Conservation (phyloP, 2,888 invertebrate species). For the Caenorhabditis panamensis region DNA sequence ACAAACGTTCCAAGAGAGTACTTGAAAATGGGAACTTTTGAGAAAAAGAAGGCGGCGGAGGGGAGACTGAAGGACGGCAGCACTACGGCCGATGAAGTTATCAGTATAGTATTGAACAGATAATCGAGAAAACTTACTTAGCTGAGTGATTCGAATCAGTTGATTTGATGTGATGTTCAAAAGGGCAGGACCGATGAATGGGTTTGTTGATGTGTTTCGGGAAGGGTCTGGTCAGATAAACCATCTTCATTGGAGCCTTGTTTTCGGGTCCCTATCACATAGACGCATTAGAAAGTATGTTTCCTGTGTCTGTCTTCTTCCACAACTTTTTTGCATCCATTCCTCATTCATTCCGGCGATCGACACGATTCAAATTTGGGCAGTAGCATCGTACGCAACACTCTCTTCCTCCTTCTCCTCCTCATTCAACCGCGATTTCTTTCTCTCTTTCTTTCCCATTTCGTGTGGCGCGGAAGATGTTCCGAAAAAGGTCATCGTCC, state of each 20-base stretch:
- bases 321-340: constrained; percentile 1
- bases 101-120: not conserved
- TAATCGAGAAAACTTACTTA: not conserved
- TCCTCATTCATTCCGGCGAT: not conserved
- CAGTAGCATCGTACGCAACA: not conserved
- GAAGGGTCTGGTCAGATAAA: too few species aligned
- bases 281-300: constrained; percentile 1
- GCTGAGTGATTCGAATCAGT: too few species aligned
- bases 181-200: too few species aligned
- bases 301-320: not conserved
- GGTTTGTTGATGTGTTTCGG: too few species aligned
- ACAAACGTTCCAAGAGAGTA: constrained; percentile 7
- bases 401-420: not conserved
- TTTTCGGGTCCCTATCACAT: too few species aligned
- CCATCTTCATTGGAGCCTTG: too few species aligned
- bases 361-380: constrained; percentile 21
- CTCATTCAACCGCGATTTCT: constrained; percentile 5
- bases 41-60: not conserved
- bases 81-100: not conserved
- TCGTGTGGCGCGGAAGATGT: constrained; percentile 17
- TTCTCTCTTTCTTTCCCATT: too few species aligned
- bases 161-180: not conserved
- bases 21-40: constrained; percentile 2
- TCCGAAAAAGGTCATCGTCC: constrained; percentile 37
- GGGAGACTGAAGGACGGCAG: not conserved